Evolutionary conservation across 1,140 invertebrate genomes (phyloP), one percentile per base, ranked within the genome.

Genomic region (Oreohelix idahoensis): DNA sequence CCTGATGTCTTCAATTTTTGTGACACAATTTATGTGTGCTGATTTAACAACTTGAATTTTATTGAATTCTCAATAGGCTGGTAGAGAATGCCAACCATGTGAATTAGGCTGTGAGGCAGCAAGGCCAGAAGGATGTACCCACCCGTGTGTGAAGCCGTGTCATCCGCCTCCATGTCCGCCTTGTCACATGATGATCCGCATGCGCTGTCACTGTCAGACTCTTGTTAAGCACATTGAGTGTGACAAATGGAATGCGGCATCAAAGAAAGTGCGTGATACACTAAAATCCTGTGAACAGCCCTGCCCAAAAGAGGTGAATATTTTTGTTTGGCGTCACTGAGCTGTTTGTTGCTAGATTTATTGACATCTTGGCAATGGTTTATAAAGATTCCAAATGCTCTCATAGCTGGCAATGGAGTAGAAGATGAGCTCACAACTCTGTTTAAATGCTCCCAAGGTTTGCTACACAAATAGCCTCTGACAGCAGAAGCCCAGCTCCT

Each of bases 221-320:
- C 95, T 95, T 79, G 94, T 96, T 70, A 91, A 96, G 23, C 96
- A 96, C 85, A 93, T 96, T 63, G 92, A 94, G 38, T 98, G 97
- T 89, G 90, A 91, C 51, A 94, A 96, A 86, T 94, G 96, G 88
- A 94, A 93, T 13, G 90, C 91, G 23, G 92, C 94, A 35, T 93
- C 92, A 8, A 84, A 87, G 10, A 89, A 94, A 8, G 86, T 92
- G 45, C 94, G 93, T 45, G 91, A 94, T 66, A 90, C 93, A 84
- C 90, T 96, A 85, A 93, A 95, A 39, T 95, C 95, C 82, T 97
- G 97, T 90, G 95, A 95, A 73, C 96, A 96, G 91, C 96, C 96
- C 83, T 98, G 97, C 90, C 95, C 96, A 0, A 97, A 96, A 93
- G 95, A 94, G 93, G 96, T 96, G 93, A 94, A 92, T 93, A 53